These are phyloP conservation scores for Lamellibrachia luymesi DNA, from an alignment of 1,140 invertebrate species.

Conservation along the genomic window DNA sequence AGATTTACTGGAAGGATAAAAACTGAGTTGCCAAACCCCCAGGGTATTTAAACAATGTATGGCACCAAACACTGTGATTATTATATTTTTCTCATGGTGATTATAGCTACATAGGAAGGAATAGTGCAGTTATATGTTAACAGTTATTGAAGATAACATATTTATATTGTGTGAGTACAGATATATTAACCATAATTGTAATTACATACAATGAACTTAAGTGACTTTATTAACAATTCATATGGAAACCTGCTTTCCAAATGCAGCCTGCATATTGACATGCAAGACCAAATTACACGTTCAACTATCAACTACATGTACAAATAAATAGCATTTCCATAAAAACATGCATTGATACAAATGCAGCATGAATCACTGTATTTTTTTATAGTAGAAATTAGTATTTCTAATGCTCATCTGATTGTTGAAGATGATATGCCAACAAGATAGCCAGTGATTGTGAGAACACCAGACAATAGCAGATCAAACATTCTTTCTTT, in stretches of 20 bases:
- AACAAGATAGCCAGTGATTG: neutral
- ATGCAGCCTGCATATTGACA: too few relatives aligned
- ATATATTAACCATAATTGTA: neutral
- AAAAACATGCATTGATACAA: neutral
- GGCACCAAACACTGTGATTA: neutral
- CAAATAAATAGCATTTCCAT: neutral
- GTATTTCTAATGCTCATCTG: neutral
- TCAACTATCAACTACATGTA: neutral
- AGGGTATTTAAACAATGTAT: neutral
- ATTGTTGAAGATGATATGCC: neutral
- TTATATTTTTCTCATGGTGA: neutral
- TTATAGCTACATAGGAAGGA: neutral
- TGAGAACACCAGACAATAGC: neutral
- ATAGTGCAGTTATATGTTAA: neutral
- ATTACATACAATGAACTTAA: neutral
- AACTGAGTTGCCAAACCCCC: too few relatives aligned
- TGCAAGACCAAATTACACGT: too few relatives aligned
- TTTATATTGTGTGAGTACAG: neutral
- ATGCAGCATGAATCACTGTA: too few relatives aligned
- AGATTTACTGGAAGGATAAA: neutral
- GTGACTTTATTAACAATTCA: neutral
- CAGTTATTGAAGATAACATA: neutral
- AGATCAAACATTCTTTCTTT: neutral
- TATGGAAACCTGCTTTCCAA: neutral
- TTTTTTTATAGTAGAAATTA: too few relatives aligned